Conservation (phyloP, 2,888 invertebrate species). For the Athalia circularis region DNA sequence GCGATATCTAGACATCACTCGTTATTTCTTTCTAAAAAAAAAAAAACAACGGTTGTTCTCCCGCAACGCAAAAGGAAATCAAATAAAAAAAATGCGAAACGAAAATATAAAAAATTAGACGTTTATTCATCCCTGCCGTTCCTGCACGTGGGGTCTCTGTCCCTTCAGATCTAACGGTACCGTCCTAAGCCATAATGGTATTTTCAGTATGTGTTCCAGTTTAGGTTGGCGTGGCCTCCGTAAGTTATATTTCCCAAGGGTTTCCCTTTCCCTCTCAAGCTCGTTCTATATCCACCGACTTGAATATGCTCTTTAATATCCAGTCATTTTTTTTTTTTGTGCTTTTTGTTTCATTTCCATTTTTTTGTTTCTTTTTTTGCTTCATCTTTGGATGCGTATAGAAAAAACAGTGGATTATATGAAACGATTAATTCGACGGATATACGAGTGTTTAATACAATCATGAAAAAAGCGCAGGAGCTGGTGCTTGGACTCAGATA, state of each 20-base stretch:
- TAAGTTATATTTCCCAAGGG: slow-evolving; percentile 35
- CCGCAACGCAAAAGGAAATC: too few relatives aligned
- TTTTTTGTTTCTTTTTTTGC: too few relatives aligned
- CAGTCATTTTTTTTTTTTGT: background rate
- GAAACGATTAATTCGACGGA: too few relatives aligned
- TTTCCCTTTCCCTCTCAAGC: background rate
- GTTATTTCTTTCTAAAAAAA: too few relatives aligned
- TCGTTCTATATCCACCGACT: background rate
- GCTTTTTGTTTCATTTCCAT: too few relatives aligned
- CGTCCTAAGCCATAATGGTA: background rate
- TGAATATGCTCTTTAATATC: slow-evolving; percentile 6
- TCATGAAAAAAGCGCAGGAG: too few relatives aligned
- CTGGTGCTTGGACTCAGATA: too few relatives aligned
- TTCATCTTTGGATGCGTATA: background rate
- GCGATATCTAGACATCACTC: too few relatives aligned
- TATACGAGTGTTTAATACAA: too few relatives aligned
- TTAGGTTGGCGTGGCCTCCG: slow-evolving; percentile 7
- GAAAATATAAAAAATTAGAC: too few relatives aligned
- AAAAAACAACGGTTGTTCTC: too few relatives aligned
- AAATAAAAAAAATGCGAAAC: too few relatives aligned
- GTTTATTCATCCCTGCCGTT: background rate
- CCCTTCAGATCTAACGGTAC: background rate
- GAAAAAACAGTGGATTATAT: background rate
- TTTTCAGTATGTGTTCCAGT: slow-evolving; percentile 24
- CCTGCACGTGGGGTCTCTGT: slow-evolving; percentile 5